A percentile compares a stretch with the other conserved stretches of the same genome.
These are phyloP conservation scores for Spinus pinus DNA, from an alignment of 2,797 vertebrate species.

Conservation along the genomic window DNA sequence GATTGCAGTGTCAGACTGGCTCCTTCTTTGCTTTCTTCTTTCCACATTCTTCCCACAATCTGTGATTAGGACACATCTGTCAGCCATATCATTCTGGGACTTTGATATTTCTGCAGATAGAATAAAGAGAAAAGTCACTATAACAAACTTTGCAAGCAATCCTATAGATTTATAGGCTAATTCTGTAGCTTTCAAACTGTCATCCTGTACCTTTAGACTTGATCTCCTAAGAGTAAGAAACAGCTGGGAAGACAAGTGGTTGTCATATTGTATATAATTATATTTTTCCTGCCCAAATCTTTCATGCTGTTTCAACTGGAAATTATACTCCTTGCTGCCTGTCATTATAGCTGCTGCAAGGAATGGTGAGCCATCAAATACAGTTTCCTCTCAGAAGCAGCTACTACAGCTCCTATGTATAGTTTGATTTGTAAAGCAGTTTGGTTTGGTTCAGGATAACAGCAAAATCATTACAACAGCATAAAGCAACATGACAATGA, in stretches of 20 bases:
- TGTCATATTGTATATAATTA: not conserved
- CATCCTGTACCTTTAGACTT: not conserved
- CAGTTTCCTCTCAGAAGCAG: not conserved
- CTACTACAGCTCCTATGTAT: not conserved
- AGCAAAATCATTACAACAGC: not conserved
- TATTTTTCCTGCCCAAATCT: not conserved
- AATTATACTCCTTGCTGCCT: not conserved
- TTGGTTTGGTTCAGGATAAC: not conserved
- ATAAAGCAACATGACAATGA: accelerated
- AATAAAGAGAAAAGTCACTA: not conserved
- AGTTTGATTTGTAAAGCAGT: not conserved
- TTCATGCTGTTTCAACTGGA: not conserved
- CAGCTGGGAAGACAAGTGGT: not conserved
- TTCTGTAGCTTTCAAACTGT: not conserved
- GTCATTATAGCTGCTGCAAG: not conserved
- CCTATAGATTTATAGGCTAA: not conserved
- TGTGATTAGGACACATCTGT: constrained; percentile 71
- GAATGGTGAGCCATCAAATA: not conserved
- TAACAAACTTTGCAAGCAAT: not conserved
- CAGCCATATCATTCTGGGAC: constrained; percentile 88
- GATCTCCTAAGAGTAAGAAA: not conserved
- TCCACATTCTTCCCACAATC: constrained; percentile 22
- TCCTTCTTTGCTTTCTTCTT: constrained; percentile 73
- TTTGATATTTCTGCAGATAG: constrained; percentile 83
- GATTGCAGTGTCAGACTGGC: constrained; percentile 88